These are phyloP conservation scores for Rhynchonycteris naso DNA, from an alignment of 2,797 vertebrate genomes.

Conservation along the genomic window DNA sequence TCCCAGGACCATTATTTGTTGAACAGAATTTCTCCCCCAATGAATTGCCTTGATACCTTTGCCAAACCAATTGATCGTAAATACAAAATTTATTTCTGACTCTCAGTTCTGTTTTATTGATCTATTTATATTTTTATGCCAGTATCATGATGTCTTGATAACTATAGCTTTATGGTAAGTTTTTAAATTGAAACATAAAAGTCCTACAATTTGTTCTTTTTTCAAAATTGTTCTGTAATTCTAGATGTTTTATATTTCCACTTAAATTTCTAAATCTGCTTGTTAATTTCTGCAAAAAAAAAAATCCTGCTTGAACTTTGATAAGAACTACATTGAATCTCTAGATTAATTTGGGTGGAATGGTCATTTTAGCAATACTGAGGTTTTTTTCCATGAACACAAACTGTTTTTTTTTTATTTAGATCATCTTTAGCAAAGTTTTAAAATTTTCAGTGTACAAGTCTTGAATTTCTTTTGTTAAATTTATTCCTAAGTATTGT, in stretches of 20 bases:
- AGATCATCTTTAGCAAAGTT: conserved; percentile 27
- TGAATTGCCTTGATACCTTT: conserved; percentile 20
- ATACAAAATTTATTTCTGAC: not conserved
- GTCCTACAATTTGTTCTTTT: conserved; percentile 6
- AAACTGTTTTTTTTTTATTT: conserved; percentile 22
- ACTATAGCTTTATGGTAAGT: not conserved
- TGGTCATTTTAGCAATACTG: not conserved
- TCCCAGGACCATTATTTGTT: not conserved
- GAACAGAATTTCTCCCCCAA: not conserved
- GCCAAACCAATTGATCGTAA: not conserved
- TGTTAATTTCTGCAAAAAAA: not conserved
- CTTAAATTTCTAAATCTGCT: conserved; percentile 30
- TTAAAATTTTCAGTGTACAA: not conserved
- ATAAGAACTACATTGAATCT: conserved; percentile 38
- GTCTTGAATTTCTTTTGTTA: conserved; percentile 9
- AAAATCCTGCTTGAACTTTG: not conserved
- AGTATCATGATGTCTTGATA: not conserved
- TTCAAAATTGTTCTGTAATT: conserved; percentile 17
- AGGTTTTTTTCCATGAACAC: not conserved
- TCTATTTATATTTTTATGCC: not conserved
- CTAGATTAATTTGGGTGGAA: not conserved
- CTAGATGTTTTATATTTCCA: conserved; percentile 40
- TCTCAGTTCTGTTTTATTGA: not conserved
- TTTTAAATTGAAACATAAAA: conserved; percentile 12
- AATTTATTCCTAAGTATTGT: not conserved